These are phyloP conservation scores for Andrena hattorfiana DNA, from an alignment of 2,888 invertebrate species.

Conservation along the genomic window DNA sequence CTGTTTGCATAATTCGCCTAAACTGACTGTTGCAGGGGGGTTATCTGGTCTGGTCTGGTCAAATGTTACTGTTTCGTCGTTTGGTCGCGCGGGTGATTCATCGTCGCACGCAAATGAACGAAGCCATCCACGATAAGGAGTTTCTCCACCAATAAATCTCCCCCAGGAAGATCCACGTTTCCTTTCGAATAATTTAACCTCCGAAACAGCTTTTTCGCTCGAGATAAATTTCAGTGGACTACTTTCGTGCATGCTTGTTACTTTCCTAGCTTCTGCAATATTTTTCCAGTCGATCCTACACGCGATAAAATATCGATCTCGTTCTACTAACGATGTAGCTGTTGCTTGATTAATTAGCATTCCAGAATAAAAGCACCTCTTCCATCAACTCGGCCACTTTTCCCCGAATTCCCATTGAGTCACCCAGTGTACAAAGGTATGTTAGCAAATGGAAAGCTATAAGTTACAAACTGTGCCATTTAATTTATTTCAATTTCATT, in stretches of 20 bases:
- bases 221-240: neutral
- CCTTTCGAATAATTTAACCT: neutral
- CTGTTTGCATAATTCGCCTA: slow-evolving; percentile 46
- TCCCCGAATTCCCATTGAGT: too few species aligned
- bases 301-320: neutral
- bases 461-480: too few species aligned
- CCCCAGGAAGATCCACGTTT: neutral
- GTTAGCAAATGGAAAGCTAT: too few species aligned
- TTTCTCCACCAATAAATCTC: neutral
- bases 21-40: slow-evolving; percentile 12
- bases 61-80: slow-evolving; percentile 32
- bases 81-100: slow-evolving; percentile 11
- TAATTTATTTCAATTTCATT: neutral
- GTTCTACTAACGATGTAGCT: neutral
- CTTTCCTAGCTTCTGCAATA: neutral
- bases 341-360: neutral
- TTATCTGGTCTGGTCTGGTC: slow-evolving; percentile 39
- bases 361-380: neutral
- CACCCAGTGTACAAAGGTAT: too few species aligned
- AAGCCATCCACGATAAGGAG: neutral
- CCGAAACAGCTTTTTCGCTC: neutral
- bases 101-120: slow-evolving; percentile 16
- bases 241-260: neutral
- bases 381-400: too few species aligned
- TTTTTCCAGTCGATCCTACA: neutral